Evolutionary conservation across 1,140 invertebrate genomes (phyloP), one percentile per base, ranked within the genome.

Genomic region (Ips nitidus): DNA sequence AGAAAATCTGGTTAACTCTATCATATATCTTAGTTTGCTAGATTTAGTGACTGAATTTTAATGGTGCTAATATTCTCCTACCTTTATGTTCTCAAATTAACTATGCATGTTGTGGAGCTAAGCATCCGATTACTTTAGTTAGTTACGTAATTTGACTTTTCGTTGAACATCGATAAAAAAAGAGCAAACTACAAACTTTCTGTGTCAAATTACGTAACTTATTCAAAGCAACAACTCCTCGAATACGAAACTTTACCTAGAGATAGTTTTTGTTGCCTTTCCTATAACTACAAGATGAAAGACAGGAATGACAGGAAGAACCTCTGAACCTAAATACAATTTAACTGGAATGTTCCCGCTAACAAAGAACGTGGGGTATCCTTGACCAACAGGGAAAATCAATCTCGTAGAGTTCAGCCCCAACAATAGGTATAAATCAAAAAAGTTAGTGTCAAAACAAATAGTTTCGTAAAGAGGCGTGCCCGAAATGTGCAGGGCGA

Each of bases 371-470:
- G 22, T 22, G 22, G 22, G 7, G 45, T 50, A 50, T 50, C 45
- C 45, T 50, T 50, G 45, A 50, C 45, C 3, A 50, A 55, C 52
- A 37, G 37, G 37, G 5, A 22, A 6, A 36, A 55, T 55, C 37
- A n/a, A 38, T n/a, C 37, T 37, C n/a, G 8, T 22, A n/a, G 37
- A 55, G 8, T 55, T 36, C 52, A 22, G 37, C 52, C 52, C 8
- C 6, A 55, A 55, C 37, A 55, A 55, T 55, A 55, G 67, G 58
- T 56, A 69, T 69, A 69, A 69, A 69, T 69, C 67, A 69, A 57
- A 63, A 63, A 57, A 53, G 59, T 62, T 63, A 69, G 67, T 69
- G 67, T 69, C 67, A 69, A 63, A 69, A 69, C 60, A 69, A 69
- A 69, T 69, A 59, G 53, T 69, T 61, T 61, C 59, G 59, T 60